Evolutionary conservation across 2,797 vertebrate genomes (phyloP).

Genomic region (Geotrypetes seraphini): DNA sequence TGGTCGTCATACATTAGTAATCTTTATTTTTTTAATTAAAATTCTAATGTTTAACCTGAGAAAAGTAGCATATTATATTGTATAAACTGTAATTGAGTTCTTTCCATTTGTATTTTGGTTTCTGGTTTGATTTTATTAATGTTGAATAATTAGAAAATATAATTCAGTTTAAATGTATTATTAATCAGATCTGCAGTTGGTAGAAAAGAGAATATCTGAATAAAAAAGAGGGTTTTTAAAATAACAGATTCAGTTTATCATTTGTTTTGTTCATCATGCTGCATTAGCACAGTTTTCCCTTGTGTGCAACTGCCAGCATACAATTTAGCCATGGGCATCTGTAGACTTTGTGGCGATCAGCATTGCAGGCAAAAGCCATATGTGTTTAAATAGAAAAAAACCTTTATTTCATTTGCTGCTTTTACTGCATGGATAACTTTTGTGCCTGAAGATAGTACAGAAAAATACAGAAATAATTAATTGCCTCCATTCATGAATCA

Average conservation of each 20-base stretch:
- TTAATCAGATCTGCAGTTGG: conserved; percentile 57
- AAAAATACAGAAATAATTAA: conserved; percentile 87
- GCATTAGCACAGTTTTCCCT: conserved; percentile 68
- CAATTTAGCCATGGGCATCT: conserved; percentile 71
- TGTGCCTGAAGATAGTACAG: conserved; percentile 67
- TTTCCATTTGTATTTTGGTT: neutral
- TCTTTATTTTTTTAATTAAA: conserved; percentile 23
- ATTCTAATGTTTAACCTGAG: conserved; percentile 25
- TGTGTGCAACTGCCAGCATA: conserved; percentile 62
- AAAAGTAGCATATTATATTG: neutral
- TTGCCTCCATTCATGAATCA: conserved; percentile 79
- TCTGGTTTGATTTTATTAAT: too few relatives aligned
- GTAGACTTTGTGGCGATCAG: conserved; percentile 63
- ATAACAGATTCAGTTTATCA: conserved; percentile 64
- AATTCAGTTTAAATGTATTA: conserved; percentile 9
- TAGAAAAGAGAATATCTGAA: conserved; percentile 40
- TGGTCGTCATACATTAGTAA: conserved; percentile 23
- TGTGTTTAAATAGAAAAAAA: conserved; percentile 61
- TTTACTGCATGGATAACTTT: conserved; percentile 68
- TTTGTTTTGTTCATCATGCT: conserved; percentile 78
- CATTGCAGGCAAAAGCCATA: conserved; percentile 69
- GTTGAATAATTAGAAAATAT: conserved; percentile 1
- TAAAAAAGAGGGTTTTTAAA: conserved; percentile 23
- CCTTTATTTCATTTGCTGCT: conserved; percentile 69
- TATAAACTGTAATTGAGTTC: too few relatives aligned